Evolutionary conservation across 2,113 vertebrate genomes (phyloP), one percentile per base, ranked within the genome.

Genomic region (Lethenteron camtschaticum): DNA sequence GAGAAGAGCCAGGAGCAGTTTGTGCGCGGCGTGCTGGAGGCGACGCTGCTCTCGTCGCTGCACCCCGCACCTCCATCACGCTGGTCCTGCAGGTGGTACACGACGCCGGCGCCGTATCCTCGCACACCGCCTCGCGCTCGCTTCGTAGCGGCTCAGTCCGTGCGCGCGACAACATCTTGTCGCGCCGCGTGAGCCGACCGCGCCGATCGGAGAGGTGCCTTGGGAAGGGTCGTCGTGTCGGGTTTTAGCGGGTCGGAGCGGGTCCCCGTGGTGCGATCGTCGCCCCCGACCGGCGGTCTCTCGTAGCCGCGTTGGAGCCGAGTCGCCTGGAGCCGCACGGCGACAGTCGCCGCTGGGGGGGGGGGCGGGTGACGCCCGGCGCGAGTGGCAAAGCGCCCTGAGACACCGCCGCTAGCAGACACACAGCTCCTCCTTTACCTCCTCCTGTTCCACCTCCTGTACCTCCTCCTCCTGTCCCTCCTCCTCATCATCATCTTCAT

Each of bases 91-190:
- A 96, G 76, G 81, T 89, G 12, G 55, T 95, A 58, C 87, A 87
- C 0, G 84, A 95, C 0, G 83, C 84, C 0, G 91, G 90, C 10
- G 87, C 90, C 0, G 90, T 95, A 95, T 94, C 90, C 87, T 90
- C 77, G 57, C n/a, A 2, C 14, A 16, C 14, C 8, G 9, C 20
- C 8, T 10, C 9, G 60, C 9, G 59, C 16, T 14, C 20, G 60
- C n/a, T 16, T 9, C 60, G n/a, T 10, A 16, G n/a, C 14, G 20
- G 14, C 8, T 2, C 9, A 66, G 20, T 9, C 60, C 9, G 9
- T 9, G 9, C 2, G 10, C 9, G 10, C n/a, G 60, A 66, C 14
- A 66, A 20, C n/a, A 9, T 66, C n/a, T 9, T 8, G 9, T 66
- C 10, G 1, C 20, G n/a, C 14, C 60, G 10, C 14, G n/a, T 14